Evolutionary conservation across 1,140 invertebrate genomes (phyloP), one percentile per base, ranked within the genome.

Genomic region (Pseudomyrmex sp.): DNA sequence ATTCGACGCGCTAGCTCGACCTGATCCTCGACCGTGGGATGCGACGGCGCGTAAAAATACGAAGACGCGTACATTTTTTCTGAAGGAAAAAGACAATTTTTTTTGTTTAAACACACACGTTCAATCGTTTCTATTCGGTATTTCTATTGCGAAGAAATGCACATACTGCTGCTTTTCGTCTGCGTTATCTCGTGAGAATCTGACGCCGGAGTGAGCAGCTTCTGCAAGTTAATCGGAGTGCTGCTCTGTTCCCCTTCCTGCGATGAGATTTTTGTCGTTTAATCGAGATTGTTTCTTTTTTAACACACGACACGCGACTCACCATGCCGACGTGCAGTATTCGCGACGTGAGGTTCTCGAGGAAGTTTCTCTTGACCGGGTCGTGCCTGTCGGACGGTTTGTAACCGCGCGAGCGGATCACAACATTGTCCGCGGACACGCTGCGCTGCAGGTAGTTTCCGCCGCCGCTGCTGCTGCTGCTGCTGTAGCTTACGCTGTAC

Each of bases 1-100:
- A 99, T 99, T 91, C 97, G 96, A 61, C 97, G 96, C 59, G 98
- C 98, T 75, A 99, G 95, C 92, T 98, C 96, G 90, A 99, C 98
- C 94, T 99, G 98, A 92, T 99, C 98, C 91, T 99, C 98, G 72
- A 99, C 97, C 0, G 98, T 99, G 1, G 98, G 98, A 94, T 99
- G 98, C 54, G 96, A 96, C 26, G 97, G 96, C 15, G 97, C 96
- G 94, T 99, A 99, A 95, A 99, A 99, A 88, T 98, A 97, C 15
- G 98, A 99, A 62, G 98, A 98, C 13, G 98, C 97, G 93, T 97
- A 99, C 93, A 98, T 97, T 95, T 98, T 98, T 92, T 97, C 98
- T 98, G 95, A 46, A 95, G 90, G 5, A 35, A 35, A 7, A 35
- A 26, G 2, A 26, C 23, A 0, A 7, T 35, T 35, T 35, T 35